Conservation (phyloP, 2,888 invertebrate genomes). For the Phlogophora meticulosa region DNA sequence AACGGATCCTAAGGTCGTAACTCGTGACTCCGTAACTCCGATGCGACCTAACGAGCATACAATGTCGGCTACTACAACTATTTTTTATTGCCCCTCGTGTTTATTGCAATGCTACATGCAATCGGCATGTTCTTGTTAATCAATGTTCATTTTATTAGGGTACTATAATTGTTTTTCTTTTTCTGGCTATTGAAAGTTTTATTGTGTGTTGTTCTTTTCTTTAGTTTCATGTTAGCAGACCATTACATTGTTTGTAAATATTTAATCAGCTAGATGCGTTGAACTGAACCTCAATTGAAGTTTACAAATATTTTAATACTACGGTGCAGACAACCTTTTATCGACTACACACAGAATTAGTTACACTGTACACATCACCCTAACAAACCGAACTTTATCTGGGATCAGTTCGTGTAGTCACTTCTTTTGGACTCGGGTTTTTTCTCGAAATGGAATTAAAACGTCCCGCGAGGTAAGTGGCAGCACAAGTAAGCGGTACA, state of each 20-base stretch:
- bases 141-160: slow-evolving; percentile 60
- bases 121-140: slow-evolving; percentile 63
- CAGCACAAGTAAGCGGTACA: slow-evolving; percentile 86
- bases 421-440: slow-evolving; percentile 75
- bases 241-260: slow-evolving; percentile 9
- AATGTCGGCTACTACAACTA: slow-evolving; percentile 67
- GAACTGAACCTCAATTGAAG: no score
- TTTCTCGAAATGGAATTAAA: slow-evolving; percentile 89
- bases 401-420: slow-evolving; percentile 57
- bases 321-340: slow-evolving; percentile 7
- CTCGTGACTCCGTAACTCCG: slow-evolving; percentile 63
- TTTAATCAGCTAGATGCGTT: not conserved
- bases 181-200: slow-evolving; percentile 9
- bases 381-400: slow-evolving; percentile 37
- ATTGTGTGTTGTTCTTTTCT: slow-evolving; percentile 10
- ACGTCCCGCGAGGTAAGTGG: slow-evolving; percentile 89
- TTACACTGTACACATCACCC: slow-evolving; percentile 37
- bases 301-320: not conserved
- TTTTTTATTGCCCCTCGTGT: slow-evolving; percentile 63
- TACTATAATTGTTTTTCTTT: slow-evolving; percentile 27
- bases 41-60: slow-evolving; percentile 76
- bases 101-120: slow-evolving; percentile 67
- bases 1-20: slow-evolving; percentile 77
- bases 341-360: slow-evolving; percentile 42
- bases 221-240: slow-evolving; percentile 9